These are phyloP conservation scores for Gnatocerus cornutus DNA, from an alignment of 2,888 invertebrate genomes.

Conservation along the genomic window DNA sequence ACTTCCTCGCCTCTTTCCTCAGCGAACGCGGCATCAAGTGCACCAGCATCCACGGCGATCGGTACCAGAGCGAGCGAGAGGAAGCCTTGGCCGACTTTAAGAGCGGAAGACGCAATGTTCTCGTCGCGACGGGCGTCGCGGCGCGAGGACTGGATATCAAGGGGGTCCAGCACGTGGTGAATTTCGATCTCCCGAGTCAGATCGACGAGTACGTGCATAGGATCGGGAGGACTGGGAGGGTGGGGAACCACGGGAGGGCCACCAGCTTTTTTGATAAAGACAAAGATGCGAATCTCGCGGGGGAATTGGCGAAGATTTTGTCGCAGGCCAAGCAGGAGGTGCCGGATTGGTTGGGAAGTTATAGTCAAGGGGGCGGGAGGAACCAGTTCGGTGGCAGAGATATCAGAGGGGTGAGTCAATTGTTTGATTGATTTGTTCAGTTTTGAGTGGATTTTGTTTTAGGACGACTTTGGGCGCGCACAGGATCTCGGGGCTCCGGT, in stretches of 20 bases:
- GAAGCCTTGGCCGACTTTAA: constrained; percentile 86
- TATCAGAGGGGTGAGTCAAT: constrained; percentile 76
- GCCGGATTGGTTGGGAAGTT: constrained; percentile 82
- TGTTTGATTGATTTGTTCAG: constrained; percentile 1
- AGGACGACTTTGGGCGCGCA: constrained; percentile 62
- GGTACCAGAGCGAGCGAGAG: constrained; percentile 83
- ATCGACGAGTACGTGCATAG: constrained; percentile 97
- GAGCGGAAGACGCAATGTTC: constrained; percentile 81
- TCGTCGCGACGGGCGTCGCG: constrained; percentile 97
- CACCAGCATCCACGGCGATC: constrained; percentile 84
- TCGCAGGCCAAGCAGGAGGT: constrained; percentile 84
- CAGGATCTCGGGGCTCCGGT: constrained; percentile 65
- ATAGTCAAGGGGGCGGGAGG: constrained; percentile 72
- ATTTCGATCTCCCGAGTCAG: constrained; percentile 91
- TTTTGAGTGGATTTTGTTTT: constrained; percentile 51
- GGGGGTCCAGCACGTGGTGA: constrained; percentile 90
- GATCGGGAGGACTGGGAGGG: constrained; percentile 95
- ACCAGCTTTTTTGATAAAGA: constrained; percentile 85
- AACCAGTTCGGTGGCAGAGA: constrained; percentile 83
- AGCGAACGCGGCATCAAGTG: constrained; percentile 83
- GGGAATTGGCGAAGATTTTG: constrained; percentile 82
- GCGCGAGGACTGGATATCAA: constrained; percentile 94
- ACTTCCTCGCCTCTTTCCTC: constrained; percentile 89
- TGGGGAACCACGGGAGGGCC: constrained; percentile 91
- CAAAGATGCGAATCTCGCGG: constrained; percentile 77